A percentile compares a stretch with the other conserved stretches of the same genome.
Evolutionary conservation across 1,140 invertebrate genomes (phyloP).

Genomic region (Drosophila parvula): DNA sequence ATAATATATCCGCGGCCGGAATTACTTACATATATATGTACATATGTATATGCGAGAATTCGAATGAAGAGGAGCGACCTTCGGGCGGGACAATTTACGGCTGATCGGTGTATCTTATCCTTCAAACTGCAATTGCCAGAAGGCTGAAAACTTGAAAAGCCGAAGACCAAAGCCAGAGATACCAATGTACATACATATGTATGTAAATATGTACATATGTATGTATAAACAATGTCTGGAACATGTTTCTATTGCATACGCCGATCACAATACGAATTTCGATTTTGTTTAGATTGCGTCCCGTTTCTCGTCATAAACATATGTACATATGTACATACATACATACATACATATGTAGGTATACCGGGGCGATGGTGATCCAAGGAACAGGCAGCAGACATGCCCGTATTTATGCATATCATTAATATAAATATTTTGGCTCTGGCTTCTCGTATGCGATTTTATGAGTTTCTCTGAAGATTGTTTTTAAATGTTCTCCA

Average conservation of each 20-base stretch:
- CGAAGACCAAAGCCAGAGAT: slow-evolving; percentile 42
- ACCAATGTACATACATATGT: too few species aligned
- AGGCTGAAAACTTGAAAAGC: slow-evolving; percentile 41
- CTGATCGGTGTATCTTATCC: slow-evolving; percentile 27
- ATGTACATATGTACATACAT: too few species aligned
- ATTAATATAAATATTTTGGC: slow-evolving; percentile 75
- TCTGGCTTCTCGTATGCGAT: slow-evolving; percentile 64
- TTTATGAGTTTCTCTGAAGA: slow-evolving; percentile 70
- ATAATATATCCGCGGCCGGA: too few species aligned
- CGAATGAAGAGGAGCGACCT: slow-evolving; percentile 5
- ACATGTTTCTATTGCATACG: slow-evolving; percentile 68
- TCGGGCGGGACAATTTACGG: slow-evolving; percentile 31
- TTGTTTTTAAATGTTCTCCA: slow-evolving; percentile 25
- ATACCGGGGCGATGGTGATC: slow-evolving; percentile 15
- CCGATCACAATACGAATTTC: neutral
- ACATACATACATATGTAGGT: too few species aligned
- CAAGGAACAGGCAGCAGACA: neutral
- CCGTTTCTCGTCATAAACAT: slow-evolving; percentile 65
- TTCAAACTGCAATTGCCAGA: slow-evolving; percentile 42
- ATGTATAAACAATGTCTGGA: slow-evolving; percentile 73
- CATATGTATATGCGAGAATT: neutral
- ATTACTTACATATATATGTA: too few species aligned
- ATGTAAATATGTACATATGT: too few species aligned
- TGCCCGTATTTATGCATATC: slow-evolving; percentile 61
- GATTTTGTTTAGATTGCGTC: slow-evolving; percentile 63